Percentiles rank a stretch among this genome's conserved stretches.
Conservation (phyloP, 2,797 vertebrate species). For the Acipenser ruthenus region DNA sequence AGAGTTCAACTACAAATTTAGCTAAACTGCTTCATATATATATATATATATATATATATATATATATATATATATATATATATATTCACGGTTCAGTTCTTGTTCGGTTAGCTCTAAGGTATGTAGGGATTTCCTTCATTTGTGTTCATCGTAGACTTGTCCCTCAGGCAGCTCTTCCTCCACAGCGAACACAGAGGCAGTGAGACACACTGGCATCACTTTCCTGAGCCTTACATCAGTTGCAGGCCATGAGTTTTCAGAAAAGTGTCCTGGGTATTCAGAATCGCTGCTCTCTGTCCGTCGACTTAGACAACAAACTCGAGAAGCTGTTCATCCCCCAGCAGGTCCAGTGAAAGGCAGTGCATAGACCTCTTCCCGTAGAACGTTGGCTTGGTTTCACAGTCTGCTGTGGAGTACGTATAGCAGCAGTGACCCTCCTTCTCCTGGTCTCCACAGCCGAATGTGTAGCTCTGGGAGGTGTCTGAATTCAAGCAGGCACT, state of each 20-base stretch:
- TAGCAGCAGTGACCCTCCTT: conserved; percentile 39
- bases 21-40: too few relatives aligned
- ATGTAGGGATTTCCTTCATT: background rate
- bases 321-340: conserved; percentile 62
- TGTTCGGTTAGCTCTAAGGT: background rate
- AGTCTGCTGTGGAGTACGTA: conserved; percentile 52
- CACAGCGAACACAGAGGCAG: background rate
- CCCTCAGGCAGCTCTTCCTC: background rate
- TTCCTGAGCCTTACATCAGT: too few relatives aligned
- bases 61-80: background rate
- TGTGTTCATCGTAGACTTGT: background rate
- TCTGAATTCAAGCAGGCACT: conserved; percentile 47
- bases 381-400: conserved; percentile 63
- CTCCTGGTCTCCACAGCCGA: conserved; percentile 53
- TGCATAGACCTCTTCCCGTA: conserved; percentile 64
- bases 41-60: too few relatives aligned
- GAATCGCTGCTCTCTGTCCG: conserved; percentile 17
- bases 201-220: background rate
- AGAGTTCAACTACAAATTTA: too few relatives aligned
- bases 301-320: conserved; percentile 54
- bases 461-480: conserved; percentile 66
- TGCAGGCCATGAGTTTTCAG: too few relatives aligned
- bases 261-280: too few relatives aligned
- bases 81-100: background rate
- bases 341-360: conserved; percentile 66